Evolutionary conservation across 2,797 vertebrate genomes (phyloP), one percentile per base, ranked within the genome.

Genomic region (Nannoperca obscura): DNA sequence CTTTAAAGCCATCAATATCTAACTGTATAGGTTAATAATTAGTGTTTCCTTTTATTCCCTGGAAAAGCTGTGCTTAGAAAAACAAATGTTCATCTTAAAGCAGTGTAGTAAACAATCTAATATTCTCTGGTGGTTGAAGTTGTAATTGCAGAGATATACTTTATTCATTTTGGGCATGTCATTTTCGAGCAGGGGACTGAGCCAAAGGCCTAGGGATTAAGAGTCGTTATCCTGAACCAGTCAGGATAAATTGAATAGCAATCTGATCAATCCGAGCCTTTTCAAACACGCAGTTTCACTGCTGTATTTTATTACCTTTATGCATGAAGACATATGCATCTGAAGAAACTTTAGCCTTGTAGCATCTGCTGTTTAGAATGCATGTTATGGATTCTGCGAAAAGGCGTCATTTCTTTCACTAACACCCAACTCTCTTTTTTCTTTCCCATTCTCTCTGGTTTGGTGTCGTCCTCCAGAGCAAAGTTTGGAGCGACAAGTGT

Each of bases 401-500:
- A 49, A n/a, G 24, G 20, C 60, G 59, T 44, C 9, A 42, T 63
- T 12, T 34, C 7, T 50, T 55, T 32, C 32, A 61, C 22, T 73
- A 22, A 60, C 8, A 85, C 71, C 19, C 50, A 52, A 68, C 32
- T 14, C 4, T 32, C 2, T 13, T 38, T 36, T 4, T 61, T 20
- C 10, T 42, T 13, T 19, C 10, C 24, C 7, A 1, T 69, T 50
- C 15, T 74, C 46, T 46, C 19, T 67, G 27, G 2, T 68, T 65
- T 8, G 38, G 0, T 32, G 8, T 50, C 19, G 5, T 50, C 32
- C 64, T 47, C 1, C 90, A 99, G 98, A 99, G 95, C 97, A 98
- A 97, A 96, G 94, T 88, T 94, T 99, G 89, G 98, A 99, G 89
- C 96, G 97, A 72, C 98, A 98, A 72, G 97, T 99, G 89, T 91